These are phyloP conservation scores for Miniopterus natalensis DNA, from an alignment of 2,113 vertebrate species.

Conservation along the genomic window DNA sequence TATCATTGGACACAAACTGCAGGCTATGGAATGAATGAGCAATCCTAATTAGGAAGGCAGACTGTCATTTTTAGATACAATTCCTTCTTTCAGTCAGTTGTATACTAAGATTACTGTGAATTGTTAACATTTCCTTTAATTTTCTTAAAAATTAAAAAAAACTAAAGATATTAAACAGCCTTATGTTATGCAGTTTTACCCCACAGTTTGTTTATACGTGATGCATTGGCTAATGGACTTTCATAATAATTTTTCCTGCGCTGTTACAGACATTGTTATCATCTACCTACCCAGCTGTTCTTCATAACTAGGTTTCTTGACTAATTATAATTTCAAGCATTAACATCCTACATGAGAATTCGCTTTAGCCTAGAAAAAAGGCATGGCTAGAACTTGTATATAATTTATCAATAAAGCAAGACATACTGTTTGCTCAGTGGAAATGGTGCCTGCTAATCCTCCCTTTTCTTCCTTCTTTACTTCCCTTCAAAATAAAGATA, in stretches of 20 bases:
- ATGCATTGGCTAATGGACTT: not conserved
- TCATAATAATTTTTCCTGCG: constrained; percentile 21
- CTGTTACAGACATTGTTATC: not conserved
- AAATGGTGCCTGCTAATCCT: not conserved
- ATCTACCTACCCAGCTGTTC: not conserved
- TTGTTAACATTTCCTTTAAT: not conserved
- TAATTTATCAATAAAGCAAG: constrained; percentile 40
- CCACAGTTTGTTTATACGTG: not conserved
- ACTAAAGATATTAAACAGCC: not conserved
- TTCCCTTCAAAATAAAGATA: constrained; percentile 35
- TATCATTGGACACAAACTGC: not conserved
- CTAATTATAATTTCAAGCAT: constrained; percentile 40
- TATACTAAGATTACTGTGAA: not conserved
- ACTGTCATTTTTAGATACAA: not conserved
- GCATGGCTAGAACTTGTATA: not conserved
- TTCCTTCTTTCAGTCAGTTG: not conserved
- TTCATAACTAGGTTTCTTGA: not conserved
- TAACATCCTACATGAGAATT: not conserved
- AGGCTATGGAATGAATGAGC: not conserved
- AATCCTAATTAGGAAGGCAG: not conserved
- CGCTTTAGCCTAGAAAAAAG: not conserved
- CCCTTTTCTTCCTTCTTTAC: not conserved
- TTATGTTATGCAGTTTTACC: not conserved
- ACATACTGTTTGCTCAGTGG: not conserved
- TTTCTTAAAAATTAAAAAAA: not conserved